Conservation (phyloP, 2,113 vertebrate genomes). For the Lophius piscatorius region DNA sequence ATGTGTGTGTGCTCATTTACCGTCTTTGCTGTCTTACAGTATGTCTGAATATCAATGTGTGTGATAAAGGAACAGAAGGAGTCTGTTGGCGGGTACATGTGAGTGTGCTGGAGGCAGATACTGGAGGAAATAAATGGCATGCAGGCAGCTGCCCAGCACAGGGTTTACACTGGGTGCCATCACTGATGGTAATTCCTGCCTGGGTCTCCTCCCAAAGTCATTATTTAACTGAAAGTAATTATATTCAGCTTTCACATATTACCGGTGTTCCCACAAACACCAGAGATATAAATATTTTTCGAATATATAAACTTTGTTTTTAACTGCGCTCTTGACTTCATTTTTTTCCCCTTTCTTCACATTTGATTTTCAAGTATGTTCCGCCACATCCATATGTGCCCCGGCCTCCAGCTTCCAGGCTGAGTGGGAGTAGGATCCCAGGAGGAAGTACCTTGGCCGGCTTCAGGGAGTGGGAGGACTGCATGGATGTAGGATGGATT, state of each 20-base stretch:
- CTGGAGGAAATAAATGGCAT: slow-evolving; percentile 68
- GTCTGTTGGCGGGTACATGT: slow-evolving; percentile 60
- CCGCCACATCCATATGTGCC: slow-evolving; percentile 35
- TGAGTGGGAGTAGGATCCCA: slow-evolving; percentile 50
- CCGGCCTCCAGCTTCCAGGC: slow-evolving; percentile 39
- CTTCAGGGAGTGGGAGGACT: slow-evolving; percentile 24
- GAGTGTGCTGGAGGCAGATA: slow-evolving; percentile 75
- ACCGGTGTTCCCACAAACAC: slow-evolving; percentile 11
- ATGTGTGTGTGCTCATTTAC: slow-evolving; percentile 48
- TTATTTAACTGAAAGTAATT: slow-evolving; percentile 44
- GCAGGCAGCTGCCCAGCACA: slow-evolving; percentile 63
- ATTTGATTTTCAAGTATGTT: slow-evolving; percentile 4
- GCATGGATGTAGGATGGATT: slow-evolving; percentile 15
- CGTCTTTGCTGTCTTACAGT: slow-evolving; percentile 44
- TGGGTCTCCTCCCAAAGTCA: slow-evolving; percentile 53
- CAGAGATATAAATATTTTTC: background rate
- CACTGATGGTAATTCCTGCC: slow-evolving; percentile 58
- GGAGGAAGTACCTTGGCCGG: slow-evolving; percentile 37
- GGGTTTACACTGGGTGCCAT: slow-evolving; percentile 60
- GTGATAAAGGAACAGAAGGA: slow-evolving; percentile 78
- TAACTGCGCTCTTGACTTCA: background rate
- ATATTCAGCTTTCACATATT: slow-evolving; percentile 31
- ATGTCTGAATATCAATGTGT: slow-evolving; percentile 60
- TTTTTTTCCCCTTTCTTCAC: slow-evolving; percentile 15
- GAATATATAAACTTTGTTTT: background rate